Percentiles rank a stretch among this genome's conserved stretches.
Conservation (phyloP, 2,888 invertebrate genomes). For the Lysandra coridon region DNA sequence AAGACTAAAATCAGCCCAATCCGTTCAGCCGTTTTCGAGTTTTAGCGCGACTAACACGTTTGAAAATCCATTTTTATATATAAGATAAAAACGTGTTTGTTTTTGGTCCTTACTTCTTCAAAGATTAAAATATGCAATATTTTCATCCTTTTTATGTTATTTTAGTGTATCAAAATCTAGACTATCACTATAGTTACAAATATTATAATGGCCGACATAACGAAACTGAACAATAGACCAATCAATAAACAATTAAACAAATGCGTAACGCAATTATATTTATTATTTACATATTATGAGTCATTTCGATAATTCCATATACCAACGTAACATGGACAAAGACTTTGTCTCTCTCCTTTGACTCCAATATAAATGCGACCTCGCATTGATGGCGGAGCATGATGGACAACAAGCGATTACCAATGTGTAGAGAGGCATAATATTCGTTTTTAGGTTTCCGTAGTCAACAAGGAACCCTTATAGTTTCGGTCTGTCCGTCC, state of each 20-base stretch:
- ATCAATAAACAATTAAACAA: constrained; percentile 23
- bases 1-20: no score
- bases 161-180: background rate
- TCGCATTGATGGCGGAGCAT: no score
- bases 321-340: background rate
- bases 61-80: no score
- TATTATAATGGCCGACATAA: background rate
- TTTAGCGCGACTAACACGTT: no score
- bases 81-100: background rate
- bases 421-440: background rate
- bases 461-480: no score
- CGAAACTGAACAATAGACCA: constrained; percentile 11
- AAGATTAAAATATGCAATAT: background rate
- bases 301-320: constrained; percentile 15
- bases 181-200: background rate
- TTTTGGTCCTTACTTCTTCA: background rate
- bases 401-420: no score
- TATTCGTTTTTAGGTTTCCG: no score
- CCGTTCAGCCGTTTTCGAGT: no score
- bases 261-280: constrained; percentile 9
- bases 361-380: background rate
- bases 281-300: background rate
- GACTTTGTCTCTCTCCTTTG: background rate
- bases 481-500: no score
- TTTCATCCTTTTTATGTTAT: background rate